These are phyloP conservation scores for Psammodynastes pulverulentus DNA, from an alignment of 2,113 vertebrate genomes.

Conservation along the genomic window DNA sequence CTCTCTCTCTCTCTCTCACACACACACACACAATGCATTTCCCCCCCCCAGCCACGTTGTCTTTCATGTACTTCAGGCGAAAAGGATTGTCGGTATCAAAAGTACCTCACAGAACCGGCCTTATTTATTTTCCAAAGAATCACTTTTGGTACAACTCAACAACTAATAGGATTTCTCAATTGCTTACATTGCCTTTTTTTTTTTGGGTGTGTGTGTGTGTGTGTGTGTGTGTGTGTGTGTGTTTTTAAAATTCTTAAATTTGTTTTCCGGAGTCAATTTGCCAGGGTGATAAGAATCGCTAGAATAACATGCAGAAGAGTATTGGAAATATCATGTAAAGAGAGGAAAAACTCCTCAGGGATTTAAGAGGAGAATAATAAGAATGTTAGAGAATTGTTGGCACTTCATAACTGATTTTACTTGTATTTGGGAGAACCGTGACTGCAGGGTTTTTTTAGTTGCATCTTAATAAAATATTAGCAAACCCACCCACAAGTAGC, in stretches of 20 bases:
- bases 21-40: constrained; percentile 47
- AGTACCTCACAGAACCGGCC: constrained; percentile 10
- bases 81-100: constrained; percentile 17
- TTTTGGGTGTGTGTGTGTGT: too few species aligned
- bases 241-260: neutral
- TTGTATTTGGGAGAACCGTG: neutral
- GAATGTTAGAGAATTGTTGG: neutral
- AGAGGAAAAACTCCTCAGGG: neutral
- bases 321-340: neutral
- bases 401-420: neutral
- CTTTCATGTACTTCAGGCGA: constrained; percentile 48
- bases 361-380: neutral
- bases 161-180: neutral
- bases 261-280: constrained; percentile 16
- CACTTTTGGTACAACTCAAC: accelerated
- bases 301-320: neutral
- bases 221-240: too few species aligned
- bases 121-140: accelerated
- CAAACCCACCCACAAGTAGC: neutral
- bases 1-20: too few species aligned
- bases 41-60: neutral
- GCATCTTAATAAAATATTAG: neutral
- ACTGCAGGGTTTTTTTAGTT: neutral
- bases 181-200: accelerated
- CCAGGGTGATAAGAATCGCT: neutral